Evolutionary conservation across 2,113 vertebrate genomes (phyloP).

Genomic region (Pachyramphus minor): DNA sequence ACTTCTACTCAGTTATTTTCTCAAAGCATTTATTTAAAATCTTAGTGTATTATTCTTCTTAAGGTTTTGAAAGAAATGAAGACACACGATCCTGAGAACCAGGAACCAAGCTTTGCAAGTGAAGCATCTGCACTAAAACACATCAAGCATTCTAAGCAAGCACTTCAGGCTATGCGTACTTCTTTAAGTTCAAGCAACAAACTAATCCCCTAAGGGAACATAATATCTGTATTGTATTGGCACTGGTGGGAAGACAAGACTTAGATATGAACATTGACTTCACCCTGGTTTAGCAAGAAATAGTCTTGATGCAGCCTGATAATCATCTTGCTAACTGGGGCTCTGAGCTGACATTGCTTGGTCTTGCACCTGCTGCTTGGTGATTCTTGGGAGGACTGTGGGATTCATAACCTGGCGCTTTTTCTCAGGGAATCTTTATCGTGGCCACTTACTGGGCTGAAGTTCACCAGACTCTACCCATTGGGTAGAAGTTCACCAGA

Average conservation of each 20-base stretch:
- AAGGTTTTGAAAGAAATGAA: background rate
- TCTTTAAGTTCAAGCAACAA: background rate
- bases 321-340: background rate
- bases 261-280: background rate
- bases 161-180: background rate
- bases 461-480: background rate
- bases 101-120: background rate
- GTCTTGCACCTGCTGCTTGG: slow-evolving; percentile 46
- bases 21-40: fast-evolving
- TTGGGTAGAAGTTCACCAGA: too few relatives aligned
- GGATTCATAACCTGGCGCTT: background rate
- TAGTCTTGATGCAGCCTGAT: background rate
- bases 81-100: background rate
- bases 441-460: background rate
- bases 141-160: background rate
- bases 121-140: background rate
- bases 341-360: background rate
- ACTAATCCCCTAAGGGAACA: background rate
- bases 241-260: background rate
- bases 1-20: background rate
- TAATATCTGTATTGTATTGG: background rate
- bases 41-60: background rate
- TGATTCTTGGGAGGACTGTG: background rate
- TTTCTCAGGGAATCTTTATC: background rate
- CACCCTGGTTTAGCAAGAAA: background rate